Evolutionary conservation across 2,113 vertebrate genomes (phyloP).

Genomic region (Oncorhynchus kisutch): DNA sequence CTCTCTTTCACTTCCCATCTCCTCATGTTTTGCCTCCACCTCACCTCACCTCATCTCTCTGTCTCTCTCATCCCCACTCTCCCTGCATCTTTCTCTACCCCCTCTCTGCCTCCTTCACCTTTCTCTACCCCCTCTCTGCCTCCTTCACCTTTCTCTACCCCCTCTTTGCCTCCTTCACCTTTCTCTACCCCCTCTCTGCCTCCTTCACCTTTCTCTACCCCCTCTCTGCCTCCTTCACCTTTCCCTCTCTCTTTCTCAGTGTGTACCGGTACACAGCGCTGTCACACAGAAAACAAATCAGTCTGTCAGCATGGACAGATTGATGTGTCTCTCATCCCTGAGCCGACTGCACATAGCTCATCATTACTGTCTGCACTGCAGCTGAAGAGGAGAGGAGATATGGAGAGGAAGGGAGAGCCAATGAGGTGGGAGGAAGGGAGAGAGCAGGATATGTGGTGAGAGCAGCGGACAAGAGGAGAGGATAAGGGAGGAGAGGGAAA

Average conservation of each 20-base stretch:
- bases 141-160: too few relatives aligned
- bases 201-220: too few relatives aligned
- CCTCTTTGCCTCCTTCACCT: too few relatives aligned
- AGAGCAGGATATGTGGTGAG: not conserved
- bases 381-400: not conserved
- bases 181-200: too few relatives aligned
- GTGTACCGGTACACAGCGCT: not conserved
- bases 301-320: not conserved
- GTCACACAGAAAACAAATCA: conserved; percentile 12
- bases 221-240: not conserved
- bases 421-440: not conserved
- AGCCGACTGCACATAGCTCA: not conserved
- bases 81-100: too few relatives aligned
- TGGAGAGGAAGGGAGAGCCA: not conserved
- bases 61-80: not conserved
- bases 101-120: too few relatives aligned
- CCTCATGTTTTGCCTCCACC: too few relatives aligned
- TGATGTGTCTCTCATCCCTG: not conserved
- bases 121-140: too few relatives aligned
- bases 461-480: not conserved
- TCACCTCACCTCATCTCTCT: not conserved
- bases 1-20: not conserved
- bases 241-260: not conserved
- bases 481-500: not conserved
- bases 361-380: conserved; percentile 4